Evolutionary conservation across 2,797 vertebrate species (phyloP), one percentile per base, ranked within the genome.

Genomic region (Mionectes olivaceus): DNA sequence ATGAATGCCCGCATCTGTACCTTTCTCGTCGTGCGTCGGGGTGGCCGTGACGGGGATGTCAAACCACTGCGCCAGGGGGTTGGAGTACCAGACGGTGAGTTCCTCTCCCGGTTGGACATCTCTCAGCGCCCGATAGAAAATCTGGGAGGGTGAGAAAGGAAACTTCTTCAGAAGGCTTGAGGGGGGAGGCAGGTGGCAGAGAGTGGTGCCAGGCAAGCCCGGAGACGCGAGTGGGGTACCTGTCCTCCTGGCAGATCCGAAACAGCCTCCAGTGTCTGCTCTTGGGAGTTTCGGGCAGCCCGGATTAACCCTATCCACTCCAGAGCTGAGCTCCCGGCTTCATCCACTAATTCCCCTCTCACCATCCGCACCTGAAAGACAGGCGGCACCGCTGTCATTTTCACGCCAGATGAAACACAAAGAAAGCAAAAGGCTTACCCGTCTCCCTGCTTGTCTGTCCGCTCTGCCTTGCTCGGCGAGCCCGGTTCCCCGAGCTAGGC

Each of bases 1-100:
- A 61, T 2, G 23, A 44, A n/a, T 13, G 33, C 30, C 67, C 61
- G 23, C 49, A n/a, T 78, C 90, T 32, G 50, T 96, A 99, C 99
- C 99, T 99, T 99, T 99, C 90, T 99, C 99, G 73, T 99, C 99
- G 95, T 99, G 99, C 2, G 99, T 99, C 6, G 99, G 99, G 56
- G 99, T 99, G 44, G 99, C 99, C 9, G 98, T 99, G 41, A 98
- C 98, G 19, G 99, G 99, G 71, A 99, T 99, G 97, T 99, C 99
- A 84, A 99, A 99, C 99, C 99, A 99, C 96, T 99, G 99, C 10
- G 99, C 99, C 97, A 99, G 94, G n/a, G 98, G 91, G 95, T 98
- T 99, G 84, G 99, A 99, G 95, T 99, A 99, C 99, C 99, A 99
- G 55, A 99, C 99, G 17, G 98, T 98, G 90, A 99, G 98, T 95